A percentile compares a stretch with the other conserved stretches of the same genome.
phyloP scores from a whole-genome alignment of 2,797 vertebrate species.

The Epinephelus coioides region DNA sequence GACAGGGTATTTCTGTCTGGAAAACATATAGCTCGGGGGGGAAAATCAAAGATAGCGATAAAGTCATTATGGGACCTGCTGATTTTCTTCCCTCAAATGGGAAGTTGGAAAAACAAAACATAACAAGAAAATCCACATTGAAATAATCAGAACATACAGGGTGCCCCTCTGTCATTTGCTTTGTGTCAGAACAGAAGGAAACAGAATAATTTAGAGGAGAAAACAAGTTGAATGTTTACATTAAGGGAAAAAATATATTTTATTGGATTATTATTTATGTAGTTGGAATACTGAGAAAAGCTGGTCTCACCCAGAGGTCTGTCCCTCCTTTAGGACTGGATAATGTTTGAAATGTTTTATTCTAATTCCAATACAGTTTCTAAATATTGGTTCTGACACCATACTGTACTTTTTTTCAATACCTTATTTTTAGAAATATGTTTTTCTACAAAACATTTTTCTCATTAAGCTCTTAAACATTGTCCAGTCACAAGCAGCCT shows the following conservation, averaged over 20 bases:
- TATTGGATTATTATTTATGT: neutral
- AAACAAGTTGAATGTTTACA: neutral
- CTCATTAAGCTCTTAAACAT: neutral
- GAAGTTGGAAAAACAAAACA: constrained; percentile 53
- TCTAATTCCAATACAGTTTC: neutral
- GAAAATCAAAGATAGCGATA: constrained; percentile 64
- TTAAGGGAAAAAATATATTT: neutral
- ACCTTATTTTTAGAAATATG: neutral
- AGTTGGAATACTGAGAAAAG: neutral
- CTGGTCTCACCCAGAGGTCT: neutral
- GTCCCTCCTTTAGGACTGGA: neutral
- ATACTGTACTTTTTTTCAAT: neutral
- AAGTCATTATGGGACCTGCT: constrained; percentile 61
- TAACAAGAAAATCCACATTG: constrained; percentile 39
- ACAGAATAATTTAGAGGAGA: neutral
- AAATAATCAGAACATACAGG: constrained; percentile 34
- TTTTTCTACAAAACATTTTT: neutral
- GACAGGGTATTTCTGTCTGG: constrained; percentile 59
- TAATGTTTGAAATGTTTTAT: neutral
- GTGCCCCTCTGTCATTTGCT: constrained; percentile 3
- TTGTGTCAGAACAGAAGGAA: neutral
- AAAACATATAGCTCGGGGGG: constrained; percentile 54
- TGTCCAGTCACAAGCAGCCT: neutral
- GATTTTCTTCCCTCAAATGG: constrained; percentile 52
- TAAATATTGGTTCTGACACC: neutral